A percentile compares a stretch with the other conserved stretches of the same genome.
phyloP scores from a whole-genome alignment of 2,888 invertebrate genomes.

The Amorpha juglandis region DNA sequence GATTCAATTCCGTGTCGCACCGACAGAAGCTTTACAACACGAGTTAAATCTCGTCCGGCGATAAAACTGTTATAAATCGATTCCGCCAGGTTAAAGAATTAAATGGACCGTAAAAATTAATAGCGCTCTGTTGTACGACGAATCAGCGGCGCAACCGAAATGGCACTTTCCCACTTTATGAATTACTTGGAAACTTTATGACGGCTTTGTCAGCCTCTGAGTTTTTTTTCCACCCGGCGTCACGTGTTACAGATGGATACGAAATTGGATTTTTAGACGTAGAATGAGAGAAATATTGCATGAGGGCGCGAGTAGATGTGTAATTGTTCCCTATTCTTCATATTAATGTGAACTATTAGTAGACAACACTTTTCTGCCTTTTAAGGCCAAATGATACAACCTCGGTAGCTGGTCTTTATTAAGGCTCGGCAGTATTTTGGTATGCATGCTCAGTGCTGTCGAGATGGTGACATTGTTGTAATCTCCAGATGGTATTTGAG shows the following conservation, averaged over 20 bases:
- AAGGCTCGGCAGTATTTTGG: too few species aligned
- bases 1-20: slow-evolving; percentile 57
- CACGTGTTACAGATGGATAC: slow-evolving; percentile 77
- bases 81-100: slow-evolving; percentile 80
- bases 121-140: slow-evolving; percentile 70
- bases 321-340: slow-evolving; percentile 34
- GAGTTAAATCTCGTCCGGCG: slow-evolving; percentile 67
- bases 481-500: too few species aligned
- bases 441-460: too few species aligned
- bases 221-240: slow-evolving; percentile 66
- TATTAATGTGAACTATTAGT: slow-evolving; percentile 20
- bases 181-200: slow-evolving; percentile 78
- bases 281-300: slow-evolving; percentile 57
- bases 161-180: slow-evolving; percentile 73
- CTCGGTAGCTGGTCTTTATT: too few species aligned
- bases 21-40: slow-evolving; percentile 72
- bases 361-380: neutral
- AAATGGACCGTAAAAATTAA: slow-evolving; percentile 82
- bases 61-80: slow-evolving; percentile 80
- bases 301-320: slow-evolving; percentile 39
- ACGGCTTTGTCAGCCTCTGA: slow-evolving; percentile 69
- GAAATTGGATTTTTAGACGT: slow-evolving; percentile 79
- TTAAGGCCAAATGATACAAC: neutral
- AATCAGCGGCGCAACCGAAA: slow-evolving; percentile 55
- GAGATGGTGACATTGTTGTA: too few species aligned